phyloP scores from a whole-genome alignment of 2,797 vertebrate species.

The Rhinophrynus dorsalis region DNA sequence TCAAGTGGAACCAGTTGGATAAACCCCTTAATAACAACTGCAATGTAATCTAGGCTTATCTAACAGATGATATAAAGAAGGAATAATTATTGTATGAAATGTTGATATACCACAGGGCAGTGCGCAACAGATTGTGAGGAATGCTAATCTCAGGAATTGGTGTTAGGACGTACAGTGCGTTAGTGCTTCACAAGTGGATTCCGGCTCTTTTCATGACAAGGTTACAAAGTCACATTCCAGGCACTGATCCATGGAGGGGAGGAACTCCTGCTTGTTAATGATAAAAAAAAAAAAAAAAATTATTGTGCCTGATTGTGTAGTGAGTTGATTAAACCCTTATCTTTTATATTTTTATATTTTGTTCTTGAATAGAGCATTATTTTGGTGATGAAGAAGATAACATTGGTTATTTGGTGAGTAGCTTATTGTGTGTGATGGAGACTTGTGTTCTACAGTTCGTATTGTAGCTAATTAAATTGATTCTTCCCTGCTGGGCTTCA shows the following conservation, averaged over 20 bases:
- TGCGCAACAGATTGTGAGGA: not conserved
- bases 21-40: no score
- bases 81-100: no score
- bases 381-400: no score
- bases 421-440: not conserved
- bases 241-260: slow-evolving; percentile 23
- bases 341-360: no score
- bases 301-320: no score
- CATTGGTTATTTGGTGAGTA: not conserved
- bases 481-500: not conserved
- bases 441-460: not conserved
- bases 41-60: no score
- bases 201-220: not conserved
- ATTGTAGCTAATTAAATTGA: not conserved
- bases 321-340: no score
- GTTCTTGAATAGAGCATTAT: no score
- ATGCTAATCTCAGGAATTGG: not conserved
- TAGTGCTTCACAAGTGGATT: not conserved
- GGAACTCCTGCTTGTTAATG: slow-evolving; percentile 22
- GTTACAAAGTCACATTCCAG: slow-evolving; percentile 39
- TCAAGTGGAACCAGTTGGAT: no score
- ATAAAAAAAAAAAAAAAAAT: not conserved
- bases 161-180: not conserved
- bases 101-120: not conserved
- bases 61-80: no score